Percentiles rank a stretch among this genome's conserved stretches.
phyloP scores from a whole-genome alignment of 1,140 invertebrate genomes.

The Bombus balteatus region DNA sequence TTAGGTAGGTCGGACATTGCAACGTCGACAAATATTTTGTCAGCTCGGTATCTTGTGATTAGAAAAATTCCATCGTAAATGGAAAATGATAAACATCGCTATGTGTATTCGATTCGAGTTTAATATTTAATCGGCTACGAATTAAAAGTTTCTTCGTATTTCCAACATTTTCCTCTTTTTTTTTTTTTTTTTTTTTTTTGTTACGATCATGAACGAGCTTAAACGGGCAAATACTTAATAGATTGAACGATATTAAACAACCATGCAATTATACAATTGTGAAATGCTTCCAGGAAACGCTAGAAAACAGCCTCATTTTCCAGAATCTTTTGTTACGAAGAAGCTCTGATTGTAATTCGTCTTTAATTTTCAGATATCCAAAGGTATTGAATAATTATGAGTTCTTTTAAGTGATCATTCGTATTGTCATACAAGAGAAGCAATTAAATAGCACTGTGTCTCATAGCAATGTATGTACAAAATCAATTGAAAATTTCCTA shows the following conservation, averaged over 20 bases:
- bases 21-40: not conserved
- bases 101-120: not conserved
- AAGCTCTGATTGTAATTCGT: not conserved
- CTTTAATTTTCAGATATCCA: not conserved
- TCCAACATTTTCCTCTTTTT: not conserved
- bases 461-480: no score
- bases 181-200: no score
- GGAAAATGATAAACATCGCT: not conserved
- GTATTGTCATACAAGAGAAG: no score
- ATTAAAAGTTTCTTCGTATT: not conserved
- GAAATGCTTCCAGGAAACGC: slow-evolving; percentile 20
- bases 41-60: not conserved
- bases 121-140: not conserved
- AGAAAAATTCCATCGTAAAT: not conserved
- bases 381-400: not conserved
- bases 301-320: slow-evolving; percentile 7
- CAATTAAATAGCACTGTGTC: no score
- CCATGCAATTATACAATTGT: slow-evolving; percentile 3
- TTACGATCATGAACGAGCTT: not conserved
- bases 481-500: no score
- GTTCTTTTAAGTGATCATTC: no score
- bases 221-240: not conserved
- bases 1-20: slow-evolving; percentile 15
- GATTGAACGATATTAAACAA: not conserved
- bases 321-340: not conserved